These are phyloP conservation scores for Dryobotodes eremita DNA, from an alignment of 2,888 invertebrate species.

Conservation along the genomic window DNA sequence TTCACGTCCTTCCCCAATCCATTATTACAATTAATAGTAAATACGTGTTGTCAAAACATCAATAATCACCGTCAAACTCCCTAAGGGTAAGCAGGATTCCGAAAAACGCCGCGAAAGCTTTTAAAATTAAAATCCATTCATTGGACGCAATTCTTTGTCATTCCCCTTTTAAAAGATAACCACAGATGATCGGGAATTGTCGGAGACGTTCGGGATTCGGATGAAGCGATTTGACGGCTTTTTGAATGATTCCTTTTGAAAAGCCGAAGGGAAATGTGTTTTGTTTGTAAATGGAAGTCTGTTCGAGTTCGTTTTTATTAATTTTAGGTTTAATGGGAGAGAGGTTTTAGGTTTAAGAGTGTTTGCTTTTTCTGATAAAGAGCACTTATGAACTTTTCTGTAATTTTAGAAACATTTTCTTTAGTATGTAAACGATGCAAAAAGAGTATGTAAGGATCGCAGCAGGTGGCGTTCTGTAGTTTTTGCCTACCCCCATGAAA, in stretches of 20 bases:
- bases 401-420: not conserved
- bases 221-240: constrained; percentile 60
- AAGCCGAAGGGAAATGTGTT: constrained; percentile 57
- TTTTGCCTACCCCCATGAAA: not conserved
- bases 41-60: constrained; percentile 87
- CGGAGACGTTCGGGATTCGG: constrained; percentile 73
- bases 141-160: constrained; percentile 85
- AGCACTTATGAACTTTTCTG: not conserved
- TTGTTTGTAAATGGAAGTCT: constrained; percentile 28
- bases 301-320: constrained; percentile 19
- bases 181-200: constrained; percentile 79
- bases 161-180: constrained; percentile 80
- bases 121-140: constrained; percentile 89
- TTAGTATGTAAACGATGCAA: too few relatives aligned
- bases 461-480: not conserved
- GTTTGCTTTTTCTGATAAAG: not conserved
- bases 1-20: constrained; percentile 63
- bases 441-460: too few relatives aligned
- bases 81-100: constrained; percentile 81
- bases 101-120: constrained; percentile 87
- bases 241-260: constrained; percentile 59
- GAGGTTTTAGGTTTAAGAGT: too few relatives aligned
- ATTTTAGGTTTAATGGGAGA: constrained; percentile 5
- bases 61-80: constrained; percentile 83
- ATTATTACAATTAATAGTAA: constrained; percentile 79